Evolutionary conservation across 2,113 vertebrate genomes (phyloP).

Genomic region (Nothocercus nigrocapillus): DNA sequence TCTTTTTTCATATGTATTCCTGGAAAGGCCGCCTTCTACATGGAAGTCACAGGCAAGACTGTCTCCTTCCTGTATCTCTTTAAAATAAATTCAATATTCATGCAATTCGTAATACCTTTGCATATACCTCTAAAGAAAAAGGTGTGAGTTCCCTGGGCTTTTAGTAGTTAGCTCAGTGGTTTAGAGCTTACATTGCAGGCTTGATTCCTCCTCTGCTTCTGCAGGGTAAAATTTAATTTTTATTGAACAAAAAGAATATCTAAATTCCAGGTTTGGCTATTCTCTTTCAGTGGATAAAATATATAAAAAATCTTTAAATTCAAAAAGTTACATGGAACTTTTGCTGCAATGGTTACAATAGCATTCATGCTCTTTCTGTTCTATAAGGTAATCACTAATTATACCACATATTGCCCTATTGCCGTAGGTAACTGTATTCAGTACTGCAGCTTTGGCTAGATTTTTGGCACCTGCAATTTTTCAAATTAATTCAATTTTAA

Average conservation of each 20-base stretch:
- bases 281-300: not conserved
- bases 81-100: not conserved
- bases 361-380: not conserved
- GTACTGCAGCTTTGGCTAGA: not conserved
- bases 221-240: not conserved
- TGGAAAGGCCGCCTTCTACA: not conserved
- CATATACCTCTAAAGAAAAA: not conserved
- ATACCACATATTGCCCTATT: not conserved
- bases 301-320: not conserved
- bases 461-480: not conserved
- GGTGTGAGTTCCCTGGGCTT: not conserved
- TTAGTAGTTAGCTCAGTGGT: not conserved
- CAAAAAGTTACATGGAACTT: rapidly evolving
- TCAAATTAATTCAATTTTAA: not conserved
- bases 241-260: not conserved
- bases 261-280: not conserved
- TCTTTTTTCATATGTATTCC: not conserved
- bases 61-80: not conserved
- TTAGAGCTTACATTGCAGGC: not conserved
- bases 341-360: not conserved
- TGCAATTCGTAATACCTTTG: not conserved
- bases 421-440: not conserved
- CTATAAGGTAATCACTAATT: not conserved
- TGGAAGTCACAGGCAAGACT: not conserved
- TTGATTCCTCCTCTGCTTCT: not conserved